Evolutionary conservation across 2,888 invertebrate genomes (phyloP).

Genomic region (Amblyjoppa fuscipennis): DNA sequence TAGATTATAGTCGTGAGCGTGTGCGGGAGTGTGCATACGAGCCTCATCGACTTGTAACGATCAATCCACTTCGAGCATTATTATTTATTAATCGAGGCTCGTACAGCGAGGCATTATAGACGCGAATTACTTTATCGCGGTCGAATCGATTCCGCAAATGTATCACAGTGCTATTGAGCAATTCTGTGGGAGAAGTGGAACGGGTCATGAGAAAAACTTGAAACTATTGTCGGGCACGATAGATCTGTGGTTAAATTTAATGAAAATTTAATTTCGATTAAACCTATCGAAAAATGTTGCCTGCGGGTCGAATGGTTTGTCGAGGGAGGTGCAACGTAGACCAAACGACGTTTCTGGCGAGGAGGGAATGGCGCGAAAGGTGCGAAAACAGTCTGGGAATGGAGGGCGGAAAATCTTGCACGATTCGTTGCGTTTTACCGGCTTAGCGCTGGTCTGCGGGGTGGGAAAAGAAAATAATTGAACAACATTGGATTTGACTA

Average conservation of each 20-base stretch:
- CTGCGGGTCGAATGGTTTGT: background rate
- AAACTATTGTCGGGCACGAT: background rate
- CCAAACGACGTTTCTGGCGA: background rate
- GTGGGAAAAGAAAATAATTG: slow-evolving; percentile 71
- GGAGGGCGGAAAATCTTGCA: slow-evolving; percentile 25
- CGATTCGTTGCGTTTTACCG: slow-evolving; percentile 6
- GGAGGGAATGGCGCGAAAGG: background rate
- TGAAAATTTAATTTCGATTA: background rate
- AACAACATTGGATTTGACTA: slow-evolving; percentile 77
- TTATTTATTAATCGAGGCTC: slow-evolving; percentile 64
- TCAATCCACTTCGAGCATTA: slow-evolving; percentile 57
- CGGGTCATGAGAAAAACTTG: slow-evolving; percentile 9
- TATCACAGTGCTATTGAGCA: slow-evolving; percentile 23
- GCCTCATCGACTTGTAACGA: slow-evolving; percentile 58
- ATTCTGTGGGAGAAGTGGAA: background rate
- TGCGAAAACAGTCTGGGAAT: slow-evolving; percentile 18
- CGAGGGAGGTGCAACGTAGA: too few species aligned
- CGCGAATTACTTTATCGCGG: slow-evolving; percentile 68
- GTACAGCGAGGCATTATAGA: slow-evolving; percentile 36
- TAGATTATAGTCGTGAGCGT: background rate
- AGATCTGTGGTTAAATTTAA: background rate
- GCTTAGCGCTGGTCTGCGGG: slow-evolving; percentile 44
- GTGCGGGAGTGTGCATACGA: slow-evolving; percentile 6
- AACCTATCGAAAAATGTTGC: background rate
- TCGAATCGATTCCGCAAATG: slow-evolving; percentile 58